Conservation (phyloP, 2,113 vertebrate genomes). For the Notarius quadriscutis region DNA sequence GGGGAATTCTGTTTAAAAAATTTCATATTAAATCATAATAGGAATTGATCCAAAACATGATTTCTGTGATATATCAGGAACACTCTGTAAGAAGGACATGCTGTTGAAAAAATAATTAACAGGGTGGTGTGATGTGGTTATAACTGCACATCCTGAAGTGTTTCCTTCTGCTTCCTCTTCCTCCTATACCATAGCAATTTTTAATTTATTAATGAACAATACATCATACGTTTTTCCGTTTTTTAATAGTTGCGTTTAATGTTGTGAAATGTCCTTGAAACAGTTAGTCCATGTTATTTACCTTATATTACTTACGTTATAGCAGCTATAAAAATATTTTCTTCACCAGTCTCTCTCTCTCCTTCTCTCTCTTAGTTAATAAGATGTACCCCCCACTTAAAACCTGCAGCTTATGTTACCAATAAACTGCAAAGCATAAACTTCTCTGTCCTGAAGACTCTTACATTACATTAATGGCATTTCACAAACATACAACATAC, state of each 20-base stretch:
- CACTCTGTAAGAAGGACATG: neutral
- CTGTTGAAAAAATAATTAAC: neutral
- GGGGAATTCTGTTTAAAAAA: neutral
- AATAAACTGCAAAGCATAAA: neutral
- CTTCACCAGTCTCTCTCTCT: neutral
- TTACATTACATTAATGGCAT: neutral
- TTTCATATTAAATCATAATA: no score
- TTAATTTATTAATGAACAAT: neutral
- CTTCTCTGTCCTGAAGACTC: neutral
- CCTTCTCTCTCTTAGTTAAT: neutral
- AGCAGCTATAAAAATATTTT: neutral
- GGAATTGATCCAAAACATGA: neutral
- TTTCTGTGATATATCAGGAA: neutral
- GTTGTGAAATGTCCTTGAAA: neutral
- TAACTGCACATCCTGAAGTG: neutral
- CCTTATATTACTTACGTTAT: neutral
- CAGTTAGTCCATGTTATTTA: neutral
- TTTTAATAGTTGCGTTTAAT: neutral
- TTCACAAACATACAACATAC: no score
- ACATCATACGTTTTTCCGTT: neutral
- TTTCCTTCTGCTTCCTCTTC: neutral
- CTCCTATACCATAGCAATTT: neutral
- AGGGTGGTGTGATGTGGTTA: neutral
- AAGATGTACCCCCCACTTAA: no score
- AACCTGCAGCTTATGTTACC: neutral